Conservation (phyloP, 1,140 invertebrate species). For the Orchesella cincta region DNA sequence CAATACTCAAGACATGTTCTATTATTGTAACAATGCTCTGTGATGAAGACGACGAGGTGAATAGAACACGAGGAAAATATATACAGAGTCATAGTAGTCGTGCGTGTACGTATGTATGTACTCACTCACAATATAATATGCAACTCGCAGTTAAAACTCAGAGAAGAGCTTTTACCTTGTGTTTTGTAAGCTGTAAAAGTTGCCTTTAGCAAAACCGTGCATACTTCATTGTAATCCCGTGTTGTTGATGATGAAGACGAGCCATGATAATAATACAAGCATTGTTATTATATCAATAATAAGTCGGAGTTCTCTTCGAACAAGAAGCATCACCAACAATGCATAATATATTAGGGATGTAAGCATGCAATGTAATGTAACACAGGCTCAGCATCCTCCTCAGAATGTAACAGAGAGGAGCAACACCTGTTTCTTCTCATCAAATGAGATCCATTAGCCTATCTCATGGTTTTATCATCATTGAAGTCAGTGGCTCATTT, state of each 20-base stretch:
- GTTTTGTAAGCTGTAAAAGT: background rate
- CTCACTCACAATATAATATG: too few relatives aligned
- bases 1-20: too few relatives aligned
- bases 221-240: background rate
- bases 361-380: background rate
- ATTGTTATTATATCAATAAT: slow-evolving; percentile 22
- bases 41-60: too few relatives aligned
- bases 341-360: too few relatives aligned
- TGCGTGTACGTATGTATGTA: too few relatives aligned
- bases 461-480: slow-evolving; percentile 14
- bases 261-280: background rate
- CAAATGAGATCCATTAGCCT: slow-evolving; percentile 20
- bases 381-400: too few relatives aligned
- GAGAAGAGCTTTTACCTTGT: slow-evolving; percentile 21
- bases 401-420: background rate
- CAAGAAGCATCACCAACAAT: too few relatives aligned
- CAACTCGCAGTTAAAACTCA: too few relatives aligned
- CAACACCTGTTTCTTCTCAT: slow-evolving; percentile 18
- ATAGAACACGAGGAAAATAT: too few relatives aligned
- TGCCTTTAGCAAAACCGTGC: background rate
- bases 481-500: background rate
- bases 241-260: background rate
- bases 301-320: too few relatives aligned
- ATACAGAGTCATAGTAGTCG: too few relatives aligned
- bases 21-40: too few relatives aligned